Evolutionary conservation across 1,140 invertebrate genomes (phyloP), one percentile per base, ranked within the genome.

Genomic region (Ericerus pela): DNA sequence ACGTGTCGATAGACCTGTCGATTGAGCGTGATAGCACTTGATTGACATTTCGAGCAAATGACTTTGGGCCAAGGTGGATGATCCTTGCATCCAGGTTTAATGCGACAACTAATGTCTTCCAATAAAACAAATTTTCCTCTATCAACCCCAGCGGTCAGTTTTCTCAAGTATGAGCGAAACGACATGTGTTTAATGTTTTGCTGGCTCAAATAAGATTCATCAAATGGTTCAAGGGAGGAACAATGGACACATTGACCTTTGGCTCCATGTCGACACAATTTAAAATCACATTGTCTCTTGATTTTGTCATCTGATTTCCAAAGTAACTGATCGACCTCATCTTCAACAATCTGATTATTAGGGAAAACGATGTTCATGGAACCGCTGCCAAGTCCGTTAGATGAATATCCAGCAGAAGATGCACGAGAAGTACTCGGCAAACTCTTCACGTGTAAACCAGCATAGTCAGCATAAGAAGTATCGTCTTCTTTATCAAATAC

Each of bases 181-280:
- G 95, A 97, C 68, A 99, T 76, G 72, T 99, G 95, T 69, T 99
- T 99, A 58, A 99, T 92, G 66, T 97, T 95, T 65, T 96, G 91
- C 60, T 90, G 88, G 62, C 85, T 86, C 26, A 99, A 73, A 73
- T 96, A 97, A 53, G 74, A 72, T 70, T 96, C 92, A 70, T 99
- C 91, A 71, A 88, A 99, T 0, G 96, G 93, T 76, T 96, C 93
- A 55, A 96, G 64, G 1, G 93, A 84, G 27, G 88, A 87, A 75
- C 93, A 98, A 68, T 96, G 88, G 27, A 97, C 81, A 72, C 94
- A 98, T 64, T 89, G 85, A 31, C 84, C 88, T 68, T 89, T 88
- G 31, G 79, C 75, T 65, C 88, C 88, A 72, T 98, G 94, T 56
- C 83, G 80, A 69, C 94, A 95, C 84, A 93, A 74, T 74, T 92